Evolutionary conservation across 2,888 invertebrate species (phyloP), one percentile per base, ranked within the genome.

Genomic region (Tetramorium bicarinatum): DNA sequence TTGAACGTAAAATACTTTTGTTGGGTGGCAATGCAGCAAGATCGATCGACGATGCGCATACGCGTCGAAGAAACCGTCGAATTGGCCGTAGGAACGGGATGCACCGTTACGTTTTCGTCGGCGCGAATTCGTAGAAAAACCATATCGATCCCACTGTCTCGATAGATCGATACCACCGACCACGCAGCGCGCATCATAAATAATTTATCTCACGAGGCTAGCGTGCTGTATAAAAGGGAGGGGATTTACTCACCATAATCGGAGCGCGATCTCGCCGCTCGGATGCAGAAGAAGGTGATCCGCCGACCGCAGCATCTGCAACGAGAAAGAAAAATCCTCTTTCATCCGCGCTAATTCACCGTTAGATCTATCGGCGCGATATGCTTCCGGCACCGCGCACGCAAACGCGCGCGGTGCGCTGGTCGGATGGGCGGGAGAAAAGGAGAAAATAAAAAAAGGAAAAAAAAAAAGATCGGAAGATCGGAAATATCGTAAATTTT

Each of bases 161-260:
- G 41, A 61, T 74, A 83, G 80, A 85, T 82, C 62, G 77, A 87
- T 49, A 59, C 34, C 62, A 49, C 52, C 69, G 71, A 79, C 77
- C 75, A 18, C 59, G 49, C 64, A 59, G 34, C 82, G 79, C 15
- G 83, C 74, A 66, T 82, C 83, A 86, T 87, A 87, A 88, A 88
- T 90, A 87, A 90, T 87, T 87, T 88, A 88, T 87, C 82, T 56
- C 66, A 34, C 59, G 15, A 47, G 47, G 47, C 56, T 29, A 61
- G 38, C 44, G 52, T 34, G 15, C 49, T 25, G 72, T 34, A 15
- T 18, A 34, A 47, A 44, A 64, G 44, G 15, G 71, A 71, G 61
- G 85, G 85, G 61, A 82, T 82, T 88, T 80, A 92, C 93, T 93
- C 92, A 93, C 93, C 93, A 93, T 93, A 93, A 93, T 92, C 91